Evolutionary conservation across 2,113 vertebrate genomes (phyloP), one percentile per base, ranked within the genome.

Genomic region (Saguinus imperator): DNA sequence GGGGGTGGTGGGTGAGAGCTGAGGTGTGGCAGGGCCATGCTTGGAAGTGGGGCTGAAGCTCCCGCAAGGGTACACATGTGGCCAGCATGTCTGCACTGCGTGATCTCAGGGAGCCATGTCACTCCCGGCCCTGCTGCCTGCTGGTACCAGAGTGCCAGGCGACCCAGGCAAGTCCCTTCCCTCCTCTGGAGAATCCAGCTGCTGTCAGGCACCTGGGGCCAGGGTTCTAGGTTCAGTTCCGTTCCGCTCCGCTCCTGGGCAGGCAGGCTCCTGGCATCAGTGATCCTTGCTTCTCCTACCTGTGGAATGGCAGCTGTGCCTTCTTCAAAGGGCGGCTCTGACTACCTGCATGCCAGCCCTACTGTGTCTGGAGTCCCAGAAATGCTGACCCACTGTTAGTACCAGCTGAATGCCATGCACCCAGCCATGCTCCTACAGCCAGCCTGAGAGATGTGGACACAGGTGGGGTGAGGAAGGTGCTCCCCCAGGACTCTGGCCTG

Each of bases 351-450:
- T 23, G 95, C 57, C 90, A 52, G 52, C 86, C 68, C 16, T 16
- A 29, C 66, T 0, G 3, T 23, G 29, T 18, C 80, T 73, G 29
- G 50, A 0, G 3, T 50, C 27, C 27, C 16, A 6, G 1, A 1
- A 12, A 12, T 2, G 40, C 9, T 35, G 48, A 37, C 64, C 25
- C 35, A 52, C 16, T 5, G 8, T 40, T 3, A 40, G n/a, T n/a
- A 18, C 6, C 20, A 23, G 2, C 14, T 6, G 0, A 21, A 18
- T n/a, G 16, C 73, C 0, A 0, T 14, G 16, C 6, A 8, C 16
- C 3, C 0, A 37, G 32, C 32, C n/a, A 5, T 2, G 9, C 25
- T 8, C 16, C 29, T 10, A 23, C 35, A 35, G 70, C 70, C 25
- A 25, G 20, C 21, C n/a, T 3, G 18, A 82, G 55, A 57, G 40